A percentile compares a stretch with the other conserved stretches of the same genome.
These are phyloP conservation scores for Pecten maximus DNA, from an alignment of 2,888 invertebrate genomes.

Conservation along the genomic window DNA sequence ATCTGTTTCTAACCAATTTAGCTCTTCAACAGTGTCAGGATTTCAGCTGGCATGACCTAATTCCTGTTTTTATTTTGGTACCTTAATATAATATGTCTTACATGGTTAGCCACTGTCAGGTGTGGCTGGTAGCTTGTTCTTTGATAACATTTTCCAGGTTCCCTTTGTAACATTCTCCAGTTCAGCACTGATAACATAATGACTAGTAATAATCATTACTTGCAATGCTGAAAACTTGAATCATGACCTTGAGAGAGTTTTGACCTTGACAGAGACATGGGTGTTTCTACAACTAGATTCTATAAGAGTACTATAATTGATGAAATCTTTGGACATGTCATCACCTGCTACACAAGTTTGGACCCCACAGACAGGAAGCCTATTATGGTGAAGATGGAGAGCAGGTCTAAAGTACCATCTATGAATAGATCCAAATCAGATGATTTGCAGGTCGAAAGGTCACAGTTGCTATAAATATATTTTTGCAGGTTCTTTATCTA, in stretches of 20 bases:
- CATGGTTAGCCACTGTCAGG: background rate
- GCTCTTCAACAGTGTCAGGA: background rate
- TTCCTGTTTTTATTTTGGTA: background rate
- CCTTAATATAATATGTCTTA: background rate
- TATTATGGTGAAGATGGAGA: background rate
- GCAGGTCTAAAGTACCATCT: background rate
- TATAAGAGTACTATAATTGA: background rate
- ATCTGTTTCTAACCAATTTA: background rate
- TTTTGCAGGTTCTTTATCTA: background rate
- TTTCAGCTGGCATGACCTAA: conserved; percentile 3
- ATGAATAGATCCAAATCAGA: background rate
- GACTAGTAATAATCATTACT: background rate
- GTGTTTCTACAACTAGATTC: background rate
- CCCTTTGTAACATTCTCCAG: conserved; percentile 13
- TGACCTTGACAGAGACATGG: background rate
- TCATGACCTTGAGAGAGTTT: background rate
- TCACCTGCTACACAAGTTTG: background rate
- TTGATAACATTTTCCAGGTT: conserved; percentile 6
- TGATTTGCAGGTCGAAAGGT: background rate
- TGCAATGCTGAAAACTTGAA: background rate
- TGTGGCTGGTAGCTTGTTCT: background rate
- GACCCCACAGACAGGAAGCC: background rate
- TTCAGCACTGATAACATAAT: background rate
- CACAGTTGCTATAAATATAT: background rate
- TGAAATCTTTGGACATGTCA: background rate